Conservation (phyloP, 2,113 vertebrate genomes). For the Phylloscopus trochiloides region DNA sequence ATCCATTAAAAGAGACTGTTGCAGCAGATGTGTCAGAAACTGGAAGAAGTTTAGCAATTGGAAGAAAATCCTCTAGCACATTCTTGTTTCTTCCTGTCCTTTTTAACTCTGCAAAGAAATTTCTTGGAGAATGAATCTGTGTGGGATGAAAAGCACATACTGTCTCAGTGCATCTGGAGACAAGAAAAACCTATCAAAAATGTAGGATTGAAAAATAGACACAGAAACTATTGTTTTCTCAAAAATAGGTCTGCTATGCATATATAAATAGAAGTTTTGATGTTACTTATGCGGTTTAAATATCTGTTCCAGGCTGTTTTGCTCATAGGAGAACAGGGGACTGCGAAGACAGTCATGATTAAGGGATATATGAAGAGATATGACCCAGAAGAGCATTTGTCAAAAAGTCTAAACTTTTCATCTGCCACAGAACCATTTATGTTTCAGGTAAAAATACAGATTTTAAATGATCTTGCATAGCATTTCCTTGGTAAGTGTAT, state of each 20-base stretch:
- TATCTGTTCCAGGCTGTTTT: conserved; percentile 72
- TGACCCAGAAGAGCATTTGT: conserved; percentile 75
- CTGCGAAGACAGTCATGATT: conserved; percentile 81
- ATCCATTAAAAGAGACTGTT: background rate
- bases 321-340: conserved; percentile 80
- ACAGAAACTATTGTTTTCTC: background rate
- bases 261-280: background rate
- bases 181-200: background rate
- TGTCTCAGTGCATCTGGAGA: background rate
- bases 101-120: background rate
- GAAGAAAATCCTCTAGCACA: background rate
- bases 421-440: conserved; percentile 81
- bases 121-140: background rate
- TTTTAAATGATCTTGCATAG: background rate
- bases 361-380: conserved; percentile 79
- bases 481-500: background rate
- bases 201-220: background rate
- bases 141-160: background rate
- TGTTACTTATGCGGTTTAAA: background rate
- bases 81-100: background rate
- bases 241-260: background rate
- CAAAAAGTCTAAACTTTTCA: conserved; percentile 79
- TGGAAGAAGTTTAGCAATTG: background rate
- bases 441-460: conserved; percentile 74
- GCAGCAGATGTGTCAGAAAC: background rate